Evolutionary conservation across 2,113 vertebrate species (phyloP), one percentile per base, ranked within the genome.

Genomic region (Daphoenositta chrysoptera): DNA sequence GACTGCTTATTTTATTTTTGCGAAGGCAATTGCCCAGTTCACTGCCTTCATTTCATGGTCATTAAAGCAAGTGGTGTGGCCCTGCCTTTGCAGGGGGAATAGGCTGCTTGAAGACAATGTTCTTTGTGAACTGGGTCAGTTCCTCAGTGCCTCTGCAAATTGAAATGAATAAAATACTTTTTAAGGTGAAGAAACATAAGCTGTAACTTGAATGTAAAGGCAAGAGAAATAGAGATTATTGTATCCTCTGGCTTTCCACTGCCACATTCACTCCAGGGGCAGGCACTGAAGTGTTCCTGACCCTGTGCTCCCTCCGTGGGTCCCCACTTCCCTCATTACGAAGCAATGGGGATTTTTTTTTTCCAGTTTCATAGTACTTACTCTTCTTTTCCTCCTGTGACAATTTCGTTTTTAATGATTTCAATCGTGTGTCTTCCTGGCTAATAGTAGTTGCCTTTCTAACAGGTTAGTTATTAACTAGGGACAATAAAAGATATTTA

Each of bases 251-350:
- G 3, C 54, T 89, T 89, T 37, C 39, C 19, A 10, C 37, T 53
- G 50, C 37, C 22, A 7, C 6, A 0, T 48, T 76, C 12, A 3
- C 30, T 68, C 10, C 51, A 47, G 33, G 28, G n/a, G 8, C 0
- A 1, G n/a, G 11, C 50, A 9, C 37, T 63, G 50, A 37, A 58
- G 30, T 28, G 22, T 48, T 65, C 31, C 63, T 77, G 44, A 47
- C 44, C 60, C n/a, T 40, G 4, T 58, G 47, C 35, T 83, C n/a
- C 42, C 15, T 87, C 44, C 44, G 4, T 0, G 0, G 20, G 23
- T 78, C 35, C 28, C 23, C 15, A 13, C 45, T 57, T 44, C 9
- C 0, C 39, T 81, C 26, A 37, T n/a, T 44, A 61, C 28, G 28
- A 80, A 72, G 15, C 37, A 57, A 1, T 15, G 4, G 5, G 5